Conservation (phyloP, 2,797 vertebrate species). For the Ctenopoma multispine region DNA sequence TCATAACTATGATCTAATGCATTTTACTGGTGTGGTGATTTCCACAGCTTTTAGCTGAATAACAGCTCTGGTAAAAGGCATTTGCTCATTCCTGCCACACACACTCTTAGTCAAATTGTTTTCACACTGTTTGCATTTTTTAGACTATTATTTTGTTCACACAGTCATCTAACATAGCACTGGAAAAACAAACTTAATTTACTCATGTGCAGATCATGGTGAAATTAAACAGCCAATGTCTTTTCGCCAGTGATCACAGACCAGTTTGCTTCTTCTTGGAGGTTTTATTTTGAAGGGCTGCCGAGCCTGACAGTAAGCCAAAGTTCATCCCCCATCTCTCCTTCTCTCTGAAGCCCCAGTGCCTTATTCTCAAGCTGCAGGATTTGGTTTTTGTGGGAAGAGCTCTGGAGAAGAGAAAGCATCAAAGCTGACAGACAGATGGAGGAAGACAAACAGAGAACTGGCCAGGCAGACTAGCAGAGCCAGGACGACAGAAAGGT, state of each 20-base stretch:
- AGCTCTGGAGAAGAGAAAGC: slow-evolving; percentile 16
- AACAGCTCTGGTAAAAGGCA: not conserved
- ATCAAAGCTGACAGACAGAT: slow-evolving; percentile 48
- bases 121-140: no score
- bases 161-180: not conserved
- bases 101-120: not conserved
- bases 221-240: not conserved
- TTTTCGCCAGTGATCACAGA: slow-evolving; percentile 11
- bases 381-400: slow-evolving; percentile 57
- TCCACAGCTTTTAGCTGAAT: not conserved
- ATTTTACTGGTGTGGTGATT: not conserved
- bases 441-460: slow-evolving; percentile 21
- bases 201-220: not conserved
- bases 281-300: slow-evolving; percentile 31
- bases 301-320: slow-evolving; percentile 30
- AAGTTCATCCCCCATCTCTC: slow-evolving; percentile 44
- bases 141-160: no score
- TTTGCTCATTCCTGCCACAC: no score
- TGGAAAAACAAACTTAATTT: not conserved
- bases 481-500: slow-evolving; percentile 30
- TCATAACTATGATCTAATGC: not conserved
- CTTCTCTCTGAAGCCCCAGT: slow-evolving; percentile 15
- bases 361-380: slow-evolving; percentile 40
- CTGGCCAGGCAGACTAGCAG: slow-evolving; percentile 16
- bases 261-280: slow-evolving; percentile 15